Conservation (phyloP, 2,113 vertebrate species). For the Sylvilagus bachmani region DNA sequence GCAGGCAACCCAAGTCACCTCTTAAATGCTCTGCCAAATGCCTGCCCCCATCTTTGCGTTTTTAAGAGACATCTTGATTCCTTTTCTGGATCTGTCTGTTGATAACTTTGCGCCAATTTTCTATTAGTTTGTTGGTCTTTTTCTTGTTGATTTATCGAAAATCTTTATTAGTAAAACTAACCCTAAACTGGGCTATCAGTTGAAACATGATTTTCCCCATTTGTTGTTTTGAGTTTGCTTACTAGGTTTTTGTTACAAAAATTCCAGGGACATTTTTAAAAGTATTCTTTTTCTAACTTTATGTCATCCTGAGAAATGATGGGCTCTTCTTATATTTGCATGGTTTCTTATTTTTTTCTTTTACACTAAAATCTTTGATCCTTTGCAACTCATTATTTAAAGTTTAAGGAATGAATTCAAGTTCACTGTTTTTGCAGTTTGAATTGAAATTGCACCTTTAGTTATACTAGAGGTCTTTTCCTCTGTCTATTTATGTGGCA, state of each 20-base stretch:
- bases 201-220: not conserved
- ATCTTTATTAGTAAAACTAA: not conserved
- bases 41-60: not conserved
- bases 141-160: not conserved
- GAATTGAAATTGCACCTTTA: not conserved
- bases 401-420: not conserved
- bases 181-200: not conserved
- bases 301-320: not conserved
- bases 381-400: slow-evolving; percentile 10
- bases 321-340: not conserved
- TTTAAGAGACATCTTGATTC: not conserved
- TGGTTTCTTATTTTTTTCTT: not conserved
- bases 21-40: too few species aligned
- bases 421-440: not conserved
- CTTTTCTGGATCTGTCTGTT: not conserved
- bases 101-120: not conserved
- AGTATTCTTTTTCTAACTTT: not conserved
- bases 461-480: not conserved
- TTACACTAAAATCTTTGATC: not conserved
- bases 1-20: too few species aligned
- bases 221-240: not conserved
- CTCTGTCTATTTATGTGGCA: not conserved
- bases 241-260: not conserved
- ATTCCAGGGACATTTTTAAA: not conserved
- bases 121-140: not conserved